These are phyloP conservation scores for Pseudopleuronectes americanus DNA, from an alignment of 2,797 vertebrate genomes.

Conservation along the genomic window DNA sequence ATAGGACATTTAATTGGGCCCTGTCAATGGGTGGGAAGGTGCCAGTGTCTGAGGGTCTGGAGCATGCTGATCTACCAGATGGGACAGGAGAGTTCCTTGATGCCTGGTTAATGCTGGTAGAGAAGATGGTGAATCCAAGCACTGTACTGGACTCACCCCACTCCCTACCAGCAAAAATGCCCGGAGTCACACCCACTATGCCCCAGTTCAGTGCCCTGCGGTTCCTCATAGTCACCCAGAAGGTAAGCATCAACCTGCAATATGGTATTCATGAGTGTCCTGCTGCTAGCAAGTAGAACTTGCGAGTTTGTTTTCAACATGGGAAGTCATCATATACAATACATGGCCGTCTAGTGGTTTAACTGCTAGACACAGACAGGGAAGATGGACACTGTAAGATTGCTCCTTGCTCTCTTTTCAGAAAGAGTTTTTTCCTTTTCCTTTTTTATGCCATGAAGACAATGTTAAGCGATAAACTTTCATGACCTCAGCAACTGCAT, in stretches of 20 bases:
- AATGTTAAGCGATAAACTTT: neutral
- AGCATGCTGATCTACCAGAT: conserved; percentile 93
- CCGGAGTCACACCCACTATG: conserved; percentile 87
- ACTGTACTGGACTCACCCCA: conserved; percentile 96
- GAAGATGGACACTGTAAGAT: neutral
- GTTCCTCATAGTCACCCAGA: conserved; percentile 96
- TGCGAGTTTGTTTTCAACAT: neutral
- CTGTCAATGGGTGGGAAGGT: conserved; percentile 96
- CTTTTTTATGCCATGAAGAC: neutral
- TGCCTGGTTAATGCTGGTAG: conserved; percentile 97
- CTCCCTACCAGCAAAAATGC: conserved; percentile 91
- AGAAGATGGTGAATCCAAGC: conserved; percentile 98
- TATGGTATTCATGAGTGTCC: neutral
- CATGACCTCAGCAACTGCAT: neutral
- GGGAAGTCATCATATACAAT: neutral
- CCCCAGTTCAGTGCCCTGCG: conserved; percentile 95
- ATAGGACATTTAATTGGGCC: conserved; percentile 96
- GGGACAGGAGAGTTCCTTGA: conserved; percentile 96
- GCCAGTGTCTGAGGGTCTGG: conserved; percentile 92
- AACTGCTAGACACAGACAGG: neutral
- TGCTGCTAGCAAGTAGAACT: neutral
- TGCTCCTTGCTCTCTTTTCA: neutral
- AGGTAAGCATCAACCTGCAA: conserved; percentile 79
- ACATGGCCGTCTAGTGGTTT: neutral
- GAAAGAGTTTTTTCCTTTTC: neutral